Conservation (phyloP, 1,140 invertebrate genomes). For the Octopus bimaculoides region DNA sequence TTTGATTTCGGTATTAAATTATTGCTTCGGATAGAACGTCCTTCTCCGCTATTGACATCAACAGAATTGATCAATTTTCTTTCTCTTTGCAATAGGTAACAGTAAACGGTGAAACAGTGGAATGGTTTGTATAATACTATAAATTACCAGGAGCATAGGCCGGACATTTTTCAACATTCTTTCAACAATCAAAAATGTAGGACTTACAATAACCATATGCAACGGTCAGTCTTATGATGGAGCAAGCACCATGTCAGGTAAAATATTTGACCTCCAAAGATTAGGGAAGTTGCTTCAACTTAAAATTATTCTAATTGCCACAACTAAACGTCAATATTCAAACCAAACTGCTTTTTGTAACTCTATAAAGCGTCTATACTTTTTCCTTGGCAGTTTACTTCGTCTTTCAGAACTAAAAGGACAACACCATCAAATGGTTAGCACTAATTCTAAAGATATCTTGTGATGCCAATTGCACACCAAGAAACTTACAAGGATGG, state of each 20-base stretch:
- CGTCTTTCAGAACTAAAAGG: not conserved
- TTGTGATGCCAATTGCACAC: too few relatives aligned
- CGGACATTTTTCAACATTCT: not conserved
- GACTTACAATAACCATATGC: not conserved
- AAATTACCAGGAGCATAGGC: slow-evolving; percentile 1
- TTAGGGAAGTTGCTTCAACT: slow-evolving; percentile 5
- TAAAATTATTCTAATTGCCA: not conserved
- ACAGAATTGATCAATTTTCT: not conserved
- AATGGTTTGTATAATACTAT: not conserved
- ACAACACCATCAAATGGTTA: not conserved
- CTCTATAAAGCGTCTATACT: slow-evolving; percentile 8
- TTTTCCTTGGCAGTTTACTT: not conserved
- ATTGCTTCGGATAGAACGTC: too few relatives aligned
- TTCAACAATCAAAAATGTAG: not conserved
- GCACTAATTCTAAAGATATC: too few relatives aligned
- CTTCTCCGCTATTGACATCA: not conserved
- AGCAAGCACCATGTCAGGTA: slow-evolving; percentile 2
- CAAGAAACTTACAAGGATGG: not conserved
- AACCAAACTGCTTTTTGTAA: not conserved
- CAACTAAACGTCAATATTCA: not conserved
- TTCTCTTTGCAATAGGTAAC: not conserved
- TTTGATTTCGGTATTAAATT: too few relatives aligned
- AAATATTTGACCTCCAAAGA: slow-evolving; percentile 11
- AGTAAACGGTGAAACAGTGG: not conserved
- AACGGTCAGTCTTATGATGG: slow-evolving; percentile 12